A percentile compares a stretch with the other conserved stretches of the same genome.
These are phyloP conservation scores for Synanceia verrucosa DNA, from an alignment of 2,797 vertebrate genomes.

Conservation along the genomic window DNA sequence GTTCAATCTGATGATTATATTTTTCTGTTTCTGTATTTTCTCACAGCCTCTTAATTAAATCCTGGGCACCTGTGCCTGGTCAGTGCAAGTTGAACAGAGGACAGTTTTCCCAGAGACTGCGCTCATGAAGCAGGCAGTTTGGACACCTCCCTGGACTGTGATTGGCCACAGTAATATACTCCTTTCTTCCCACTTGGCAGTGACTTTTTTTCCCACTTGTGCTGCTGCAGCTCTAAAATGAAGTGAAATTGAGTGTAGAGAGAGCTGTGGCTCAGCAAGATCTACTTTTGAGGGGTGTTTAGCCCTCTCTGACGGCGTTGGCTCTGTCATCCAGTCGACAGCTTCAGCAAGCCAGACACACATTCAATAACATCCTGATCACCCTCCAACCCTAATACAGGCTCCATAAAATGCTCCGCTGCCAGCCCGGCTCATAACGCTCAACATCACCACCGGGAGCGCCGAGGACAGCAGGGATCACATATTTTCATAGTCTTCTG, in stretches of 20 bases:
- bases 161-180: conserved; percentile 28
- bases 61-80: conserved; percentile 33
- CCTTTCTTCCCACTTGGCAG: conserved; percentile 53
- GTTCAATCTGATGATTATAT: background rate
- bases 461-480: conserved; percentile 42
- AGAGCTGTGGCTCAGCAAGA: conserved; percentile 50
- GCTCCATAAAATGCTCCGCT: conserved; percentile 59
- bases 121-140: conserved; percentile 39
- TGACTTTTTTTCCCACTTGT: conserved; percentile 53
- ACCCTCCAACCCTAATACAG: conserved; percentile 66
- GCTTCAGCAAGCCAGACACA: conserved; percentile 61
- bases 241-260: conserved; percentile 59
- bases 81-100: conserved; percentile 33
- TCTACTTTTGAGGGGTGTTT: conserved; percentile 51
- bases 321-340: conserved; percentile 40
- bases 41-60: conserved; percentile 37
- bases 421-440: conserved; percentile 53
- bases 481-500: conserved; percentile 69
- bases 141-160: conserved; percentile 34
- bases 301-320: conserved; percentile 43
- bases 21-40: conserved; percentile 5
- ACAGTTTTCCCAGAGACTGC: conserved; percentile 32
- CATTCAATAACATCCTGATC: conserved; percentile 69
- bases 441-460: conserved; percentile 33
- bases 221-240: conserved; percentile 50